Evolutionary conservation across 2,888 invertebrate species (phyloP).

Genomic region (Andrena hattorfiana): DNA sequence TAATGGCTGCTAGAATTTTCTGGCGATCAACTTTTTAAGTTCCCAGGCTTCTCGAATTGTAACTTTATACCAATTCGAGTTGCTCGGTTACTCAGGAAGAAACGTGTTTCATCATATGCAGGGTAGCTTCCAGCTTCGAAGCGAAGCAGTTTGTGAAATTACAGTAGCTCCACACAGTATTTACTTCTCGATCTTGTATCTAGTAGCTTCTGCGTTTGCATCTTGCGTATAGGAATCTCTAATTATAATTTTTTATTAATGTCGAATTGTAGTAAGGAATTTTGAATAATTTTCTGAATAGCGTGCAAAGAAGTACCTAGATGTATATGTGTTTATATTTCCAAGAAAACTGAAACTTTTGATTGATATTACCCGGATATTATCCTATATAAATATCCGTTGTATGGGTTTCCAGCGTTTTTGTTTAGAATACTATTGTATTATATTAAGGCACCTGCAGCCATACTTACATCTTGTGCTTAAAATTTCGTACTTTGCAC

Average conservation of each 20-base stretch:
- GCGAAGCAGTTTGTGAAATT: neutral
- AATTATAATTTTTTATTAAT: neutral
- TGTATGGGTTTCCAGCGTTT: no score
- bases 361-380: no score
- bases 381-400: no score
- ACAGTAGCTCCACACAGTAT: neutral
- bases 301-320: neutral
- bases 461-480: neutral
- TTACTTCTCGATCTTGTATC: neutral
- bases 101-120: neutral
- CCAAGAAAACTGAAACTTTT: neutral
- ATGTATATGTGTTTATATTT: neutral
- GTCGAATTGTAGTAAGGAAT: neutral
- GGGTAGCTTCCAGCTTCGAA: neutral
- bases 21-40: neutral
- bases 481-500: neutral
- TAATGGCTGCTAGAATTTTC: conserved; percentile 49
- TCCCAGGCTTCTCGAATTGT: neutral
- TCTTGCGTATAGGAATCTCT: no score
- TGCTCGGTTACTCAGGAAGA: neutral
- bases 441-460: no score
- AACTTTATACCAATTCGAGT: neutral
- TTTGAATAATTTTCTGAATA: neutral
- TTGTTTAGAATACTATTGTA: neutral
- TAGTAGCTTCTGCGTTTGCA: neutral